These are phyloP conservation scores for Ormyrus labotus DNA, from an alignment of 2,888 invertebrate genomes.

Conservation along the genomic window DNA sequence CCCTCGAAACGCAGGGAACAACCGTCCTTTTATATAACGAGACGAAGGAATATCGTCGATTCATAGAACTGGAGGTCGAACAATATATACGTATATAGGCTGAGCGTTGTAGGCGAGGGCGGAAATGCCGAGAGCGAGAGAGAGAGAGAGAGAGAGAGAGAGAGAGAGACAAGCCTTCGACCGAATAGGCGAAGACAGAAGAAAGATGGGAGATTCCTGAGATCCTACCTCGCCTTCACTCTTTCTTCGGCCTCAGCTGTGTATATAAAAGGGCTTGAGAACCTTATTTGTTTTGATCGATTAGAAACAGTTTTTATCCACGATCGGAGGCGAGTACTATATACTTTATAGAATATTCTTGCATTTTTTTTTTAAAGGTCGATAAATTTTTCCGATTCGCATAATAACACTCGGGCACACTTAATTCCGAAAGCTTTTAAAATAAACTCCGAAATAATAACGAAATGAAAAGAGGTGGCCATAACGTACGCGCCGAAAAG, in stretches of 20 bases:
- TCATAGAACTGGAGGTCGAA: conserved; percentile 23
- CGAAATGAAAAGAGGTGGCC: no score
- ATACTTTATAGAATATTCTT: no score
- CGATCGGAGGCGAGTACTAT: not conserved
- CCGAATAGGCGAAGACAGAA: no score
- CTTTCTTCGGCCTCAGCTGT: conserved; percentile 5
- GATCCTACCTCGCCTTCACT: not conserved
- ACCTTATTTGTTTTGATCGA: conserved; percentile 35
- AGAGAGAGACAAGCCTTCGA: not conserved
- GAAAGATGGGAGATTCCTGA: not conserved
- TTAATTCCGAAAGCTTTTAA: no score
- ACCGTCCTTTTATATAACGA: not conserved
- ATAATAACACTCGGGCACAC: no score
- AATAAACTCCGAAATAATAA: no score
- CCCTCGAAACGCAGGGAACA: not conserved
- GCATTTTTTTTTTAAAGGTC: no score
- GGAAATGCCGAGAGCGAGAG: conserved; percentile 39
- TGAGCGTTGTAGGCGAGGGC: conserved; percentile 35
- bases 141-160: conserved; percentile 13
- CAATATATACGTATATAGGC: conserved; percentile 9
- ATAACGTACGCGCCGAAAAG: no score
- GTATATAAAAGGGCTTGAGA: not conserved
- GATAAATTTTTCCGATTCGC: no score
- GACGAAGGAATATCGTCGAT: conserved; percentile 15
- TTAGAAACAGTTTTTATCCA: not conserved